Conservation (phyloP, 92 coral and sea anemone species). For the Parazoanthus darwini region DNA sequence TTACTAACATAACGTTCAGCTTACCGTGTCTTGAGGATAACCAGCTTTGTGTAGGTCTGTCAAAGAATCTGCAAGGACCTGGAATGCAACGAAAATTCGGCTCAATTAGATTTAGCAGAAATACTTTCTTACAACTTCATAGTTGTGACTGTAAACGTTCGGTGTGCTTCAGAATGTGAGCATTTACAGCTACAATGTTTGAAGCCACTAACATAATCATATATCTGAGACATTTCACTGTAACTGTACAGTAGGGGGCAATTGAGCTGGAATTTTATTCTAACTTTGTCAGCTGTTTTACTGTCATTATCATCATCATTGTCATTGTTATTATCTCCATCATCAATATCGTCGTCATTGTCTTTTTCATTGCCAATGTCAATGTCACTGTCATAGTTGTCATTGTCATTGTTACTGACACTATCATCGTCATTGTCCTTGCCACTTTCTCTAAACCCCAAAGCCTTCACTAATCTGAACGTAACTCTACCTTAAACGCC, state of each 20-base stretch:
- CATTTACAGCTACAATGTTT: background rate
- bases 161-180: background rate
- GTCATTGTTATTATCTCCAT: background rate
- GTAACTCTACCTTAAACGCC: no score
- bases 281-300: background rate
- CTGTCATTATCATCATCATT: background rate
- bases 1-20: background rate
- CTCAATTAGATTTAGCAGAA: background rate
- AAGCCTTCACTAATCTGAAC: background rate
- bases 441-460: background rate
- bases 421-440: background rate
- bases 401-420: background rate
- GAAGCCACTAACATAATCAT: background rate
- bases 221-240: background rate
- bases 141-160: background rate
- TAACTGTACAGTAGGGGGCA: no score
- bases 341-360: background rate
- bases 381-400: background rate
- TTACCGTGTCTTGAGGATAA: constrained; percentile 82
- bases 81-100: background rate
- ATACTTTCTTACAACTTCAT: no score
- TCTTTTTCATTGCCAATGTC: background rate
- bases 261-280: no score
- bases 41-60: constrained; percentile 95
- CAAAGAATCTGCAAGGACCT: constrained; percentile 93